Conservation (phyloP, 2,113 vertebrate species). For the Pelmatolapia mariae region DNA sequence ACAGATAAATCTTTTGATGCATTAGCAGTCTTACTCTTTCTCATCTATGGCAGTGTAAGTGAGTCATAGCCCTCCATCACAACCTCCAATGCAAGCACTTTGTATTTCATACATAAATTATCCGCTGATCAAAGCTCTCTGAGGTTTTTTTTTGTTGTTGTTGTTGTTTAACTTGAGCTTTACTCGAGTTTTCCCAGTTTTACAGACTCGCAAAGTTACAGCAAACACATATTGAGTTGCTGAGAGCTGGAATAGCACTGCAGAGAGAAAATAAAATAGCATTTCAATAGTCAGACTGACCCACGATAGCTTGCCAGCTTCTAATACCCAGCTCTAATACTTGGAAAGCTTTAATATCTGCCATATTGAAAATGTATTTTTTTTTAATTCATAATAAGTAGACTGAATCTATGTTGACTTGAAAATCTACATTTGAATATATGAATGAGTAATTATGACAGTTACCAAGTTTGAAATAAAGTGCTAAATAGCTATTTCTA, state of each 20-base stretch:
- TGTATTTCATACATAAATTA: slow-evolving; percentile 47
- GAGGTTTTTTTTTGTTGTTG: neutral
- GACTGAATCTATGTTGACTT: neutral
- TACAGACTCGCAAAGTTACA: slow-evolving; percentile 22
- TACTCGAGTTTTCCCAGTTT: slow-evolving; percentile 21
- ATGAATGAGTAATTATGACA: neutral
- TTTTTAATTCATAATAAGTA: neutral
- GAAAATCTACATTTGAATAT: neutral
- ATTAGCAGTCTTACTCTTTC: slow-evolving; percentile 46
- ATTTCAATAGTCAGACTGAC: neutral
- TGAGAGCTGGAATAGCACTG: neutral
- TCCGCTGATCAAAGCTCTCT: slow-evolving; percentile 35
- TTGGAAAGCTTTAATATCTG: neutral
- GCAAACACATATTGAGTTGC: neutral
- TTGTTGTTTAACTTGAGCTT: neutral
- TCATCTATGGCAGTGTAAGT: slow-evolving; percentile 17
- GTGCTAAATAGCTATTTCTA: neutral
- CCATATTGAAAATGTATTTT: neutral
- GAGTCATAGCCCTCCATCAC: slow-evolving; percentile 43
- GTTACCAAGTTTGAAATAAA: neutral
- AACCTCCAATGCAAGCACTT: neutral
- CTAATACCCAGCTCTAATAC: neutral
- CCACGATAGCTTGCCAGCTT: neutral
- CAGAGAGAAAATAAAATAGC: neutral
- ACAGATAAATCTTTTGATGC: slow-evolving; percentile 23